Conservation (phyloP, 1,140 invertebrate genomes). For the Ruditapes philippinarum region DNA sequence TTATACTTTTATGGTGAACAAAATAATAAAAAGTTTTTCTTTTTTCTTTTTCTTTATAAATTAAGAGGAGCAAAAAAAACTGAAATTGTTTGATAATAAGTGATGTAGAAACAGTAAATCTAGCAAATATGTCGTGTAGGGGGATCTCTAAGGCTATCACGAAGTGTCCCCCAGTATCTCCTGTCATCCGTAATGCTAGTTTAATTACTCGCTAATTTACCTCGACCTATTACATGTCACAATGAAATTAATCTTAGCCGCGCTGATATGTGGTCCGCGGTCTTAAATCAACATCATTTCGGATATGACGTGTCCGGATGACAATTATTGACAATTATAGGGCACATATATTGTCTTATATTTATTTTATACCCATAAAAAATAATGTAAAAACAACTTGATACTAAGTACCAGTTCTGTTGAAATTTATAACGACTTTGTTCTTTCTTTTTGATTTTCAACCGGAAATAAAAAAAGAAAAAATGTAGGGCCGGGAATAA, state of each 20-base stretch:
- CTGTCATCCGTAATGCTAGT: neutral
- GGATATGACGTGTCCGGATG: neutral
- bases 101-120: neutral
- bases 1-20: too few relatives aligned
- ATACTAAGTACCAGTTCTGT: too few relatives aligned
- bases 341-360: neutral
- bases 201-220: constrained; percentile 12
- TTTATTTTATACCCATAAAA: too few relatives aligned
- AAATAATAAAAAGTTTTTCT: too few relatives aligned
- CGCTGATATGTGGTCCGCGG: neutral
- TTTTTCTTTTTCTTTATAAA: too few relatives aligned
- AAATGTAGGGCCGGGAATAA: too few relatives aligned
- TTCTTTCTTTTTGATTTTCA: too few relatives aligned
- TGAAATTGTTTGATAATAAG: neutral
- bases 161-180: neutral
- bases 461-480: too few relatives aligned
- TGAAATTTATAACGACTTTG: too few relatives aligned
- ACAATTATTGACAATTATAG: neutral
- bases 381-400: too few relatives aligned
- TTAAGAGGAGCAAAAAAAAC: too few relatives aligned
- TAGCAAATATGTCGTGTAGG: neutral
- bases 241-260: neutral
- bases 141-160: neutral
- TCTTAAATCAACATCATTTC: neutral
- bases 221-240: constrained; percentile 1